Percentiles rank a stretch among this genome's conserved stretches.
phyloP scores from a whole-genome alignment of 2,888 invertebrate species.

The Acrocyrtus sp. region DNA sequence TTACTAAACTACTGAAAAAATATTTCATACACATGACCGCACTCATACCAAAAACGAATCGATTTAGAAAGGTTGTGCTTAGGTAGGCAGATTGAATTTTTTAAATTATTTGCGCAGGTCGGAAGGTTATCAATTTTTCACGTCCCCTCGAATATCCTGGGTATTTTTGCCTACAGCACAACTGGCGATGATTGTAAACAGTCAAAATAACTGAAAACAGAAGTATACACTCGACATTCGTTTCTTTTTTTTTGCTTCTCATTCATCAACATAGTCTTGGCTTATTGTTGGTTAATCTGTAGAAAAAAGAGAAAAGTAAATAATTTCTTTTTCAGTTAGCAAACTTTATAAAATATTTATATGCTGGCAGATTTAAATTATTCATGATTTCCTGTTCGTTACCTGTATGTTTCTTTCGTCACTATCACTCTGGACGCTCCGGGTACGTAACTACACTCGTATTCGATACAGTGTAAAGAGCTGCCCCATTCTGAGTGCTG shows the following conservation, averaged over 20 bases:
- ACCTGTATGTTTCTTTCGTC: conserved; percentile 69
- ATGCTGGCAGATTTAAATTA: neutral
- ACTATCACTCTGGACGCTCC: conserved; percentile 68
- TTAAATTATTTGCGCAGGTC: neutral
- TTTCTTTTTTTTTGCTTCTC: too few relatives aligned
- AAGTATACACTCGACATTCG: too few relatives aligned
- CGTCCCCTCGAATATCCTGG: neutral
- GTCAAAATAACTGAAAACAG: too few relatives aligned
- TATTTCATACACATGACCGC: too few relatives aligned
- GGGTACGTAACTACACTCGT: conserved; percentile 68
- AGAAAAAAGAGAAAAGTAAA: conserved; percentile 27
- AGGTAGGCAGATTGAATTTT: neutral
- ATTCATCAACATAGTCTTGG: conserved; percentile 63
- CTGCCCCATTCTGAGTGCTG: conserved; percentile 71
- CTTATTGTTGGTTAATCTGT: conserved; percentile 63
- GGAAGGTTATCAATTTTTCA: neutral
- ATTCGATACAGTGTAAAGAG: conserved; percentile 70
- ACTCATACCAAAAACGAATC: too few relatives aligned
- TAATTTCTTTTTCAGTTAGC: conserved; percentile 7
- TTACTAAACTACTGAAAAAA: too few relatives aligned
- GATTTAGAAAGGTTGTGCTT: too few relatives aligned
- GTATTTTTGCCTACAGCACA: too few relatives aligned
- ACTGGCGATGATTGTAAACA: too few relatives aligned
- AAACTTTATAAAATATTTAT: neutral
- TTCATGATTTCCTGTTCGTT: conserved; percentile 28